phyloP scores from a whole-genome alignment of 2,888 invertebrate species.

The Sylvicola cinctus region DNA sequence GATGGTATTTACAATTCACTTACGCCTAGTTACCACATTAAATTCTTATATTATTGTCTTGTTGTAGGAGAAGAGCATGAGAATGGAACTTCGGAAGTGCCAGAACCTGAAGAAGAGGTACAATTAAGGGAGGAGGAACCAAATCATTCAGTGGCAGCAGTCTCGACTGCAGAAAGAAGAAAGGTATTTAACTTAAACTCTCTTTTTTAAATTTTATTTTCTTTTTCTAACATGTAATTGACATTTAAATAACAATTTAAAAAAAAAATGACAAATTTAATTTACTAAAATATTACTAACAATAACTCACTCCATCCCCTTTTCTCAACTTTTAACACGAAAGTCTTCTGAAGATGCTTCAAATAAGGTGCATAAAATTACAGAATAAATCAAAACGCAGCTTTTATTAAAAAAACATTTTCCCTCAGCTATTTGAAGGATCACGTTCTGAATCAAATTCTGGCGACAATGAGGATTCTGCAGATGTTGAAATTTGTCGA shows the following conservation, averaged over 20 bases:
- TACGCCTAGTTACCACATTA: too few relatives aligned
- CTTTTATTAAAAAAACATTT: too few relatives aligned
- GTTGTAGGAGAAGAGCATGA: background rate
- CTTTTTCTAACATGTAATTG: background rate
- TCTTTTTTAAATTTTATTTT: conserved; percentile 1
- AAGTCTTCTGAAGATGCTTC: conserved; percentile 1
- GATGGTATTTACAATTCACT: background rate
- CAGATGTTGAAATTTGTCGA: conserved; percentile 32
- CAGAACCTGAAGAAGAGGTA: conserved; percentile 26
- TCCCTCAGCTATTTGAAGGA: too few relatives aligned
- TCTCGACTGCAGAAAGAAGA: conserved; percentile 60
- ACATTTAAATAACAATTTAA: conserved; percentile 12
- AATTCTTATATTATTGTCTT: too few relatives aligned
- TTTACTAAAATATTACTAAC: too few relatives aligned
- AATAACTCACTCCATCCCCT: too few relatives aligned
- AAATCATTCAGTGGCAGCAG: conserved; percentile 30
- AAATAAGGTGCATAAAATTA: conserved; percentile 2
- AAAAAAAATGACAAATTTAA: conserved; percentile 11
- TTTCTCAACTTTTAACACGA: background rate
- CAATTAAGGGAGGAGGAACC: conserved; percentile 34
- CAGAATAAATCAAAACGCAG: too few relatives aligned
- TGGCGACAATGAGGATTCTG: conserved; percentile 14
- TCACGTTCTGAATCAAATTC: too few relatives aligned
- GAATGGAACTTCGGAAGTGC: conserved; percentile 5
- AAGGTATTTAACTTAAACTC: conserved; percentile 30